Evolutionary conservation across 2,888 invertebrate genomes (phyloP).

Genomic region (Carpatolechia fugitivella): DNA sequence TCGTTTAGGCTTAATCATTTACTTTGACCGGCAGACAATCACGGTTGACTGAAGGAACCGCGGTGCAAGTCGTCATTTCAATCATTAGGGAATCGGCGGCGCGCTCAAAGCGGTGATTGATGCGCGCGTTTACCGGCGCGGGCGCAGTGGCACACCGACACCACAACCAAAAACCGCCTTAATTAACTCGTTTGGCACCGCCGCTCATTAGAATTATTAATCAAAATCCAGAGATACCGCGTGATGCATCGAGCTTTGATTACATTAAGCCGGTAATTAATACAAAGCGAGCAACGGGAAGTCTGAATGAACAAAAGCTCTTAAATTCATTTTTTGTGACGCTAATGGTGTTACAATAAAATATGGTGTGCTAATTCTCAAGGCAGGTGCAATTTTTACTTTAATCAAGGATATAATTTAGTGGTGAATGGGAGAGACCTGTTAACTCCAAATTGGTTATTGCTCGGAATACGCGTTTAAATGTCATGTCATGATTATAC

Average conservation of each 20-base stretch:
- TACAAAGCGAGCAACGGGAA: slow-evolving; percentile 54
- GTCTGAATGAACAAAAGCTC: slow-evolving; percentile 43
- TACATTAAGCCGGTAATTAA: slow-evolving; percentile 77
- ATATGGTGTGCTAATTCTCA: slow-evolving; percentile 29
- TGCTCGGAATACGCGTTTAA: too few relatives aligned
- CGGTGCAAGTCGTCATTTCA: slow-evolving; percentile 58
- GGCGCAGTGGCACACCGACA: slow-evolving; percentile 62
- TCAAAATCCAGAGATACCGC: slow-evolving; percentile 75
- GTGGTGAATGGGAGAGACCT: too few relatives aligned
- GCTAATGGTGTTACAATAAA: slow-evolving; percentile 52
- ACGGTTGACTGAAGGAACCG: not conserved
- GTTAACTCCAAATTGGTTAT: too few relatives aligned
- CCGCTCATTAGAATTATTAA: slow-evolving; percentile 78
- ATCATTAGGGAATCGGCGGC: slow-evolving; percentile 76
- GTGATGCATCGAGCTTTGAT: slow-evolving; percentile 78
- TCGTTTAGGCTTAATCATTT: not conserved
- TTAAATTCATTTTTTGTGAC: slow-evolving; percentile 24
- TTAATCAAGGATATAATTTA: not conserved
- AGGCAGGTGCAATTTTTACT: slow-evolving; percentile 27
- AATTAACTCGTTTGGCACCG: slow-evolving; percentile 80
- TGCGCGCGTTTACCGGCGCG: slow-evolving; percentile 74
- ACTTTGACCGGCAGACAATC: not conserved
- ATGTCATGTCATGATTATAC: too few relatives aligned
- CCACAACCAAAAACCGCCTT: slow-evolving; percentile 67
- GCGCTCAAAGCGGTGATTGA: slow-evolving; percentile 74